Percentiles rank a stretch among this genome's conserved stretches.
These are phyloP conservation scores for Unio delphinus DNA, from an alignment of 2,888 invertebrate species.

Conservation along the genomic window DNA sequence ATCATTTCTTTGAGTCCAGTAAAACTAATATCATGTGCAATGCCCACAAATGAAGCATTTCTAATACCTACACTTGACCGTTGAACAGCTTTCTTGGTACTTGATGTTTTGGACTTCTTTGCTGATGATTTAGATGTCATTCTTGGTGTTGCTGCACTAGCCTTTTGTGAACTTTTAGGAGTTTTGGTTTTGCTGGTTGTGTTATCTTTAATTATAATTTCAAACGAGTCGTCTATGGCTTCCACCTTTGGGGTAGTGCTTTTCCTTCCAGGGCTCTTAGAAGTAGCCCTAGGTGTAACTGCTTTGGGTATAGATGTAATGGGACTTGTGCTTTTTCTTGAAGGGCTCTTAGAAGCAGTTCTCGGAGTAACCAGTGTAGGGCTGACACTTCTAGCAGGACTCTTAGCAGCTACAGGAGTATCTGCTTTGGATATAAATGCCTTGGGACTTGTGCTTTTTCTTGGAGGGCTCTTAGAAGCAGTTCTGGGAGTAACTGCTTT, in stretches of 20 bases:
- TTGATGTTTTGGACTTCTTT: conserved; percentile 6
- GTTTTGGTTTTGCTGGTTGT: background rate
- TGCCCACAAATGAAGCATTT: background rate
- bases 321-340: background rate
- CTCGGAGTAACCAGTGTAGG: background rate
- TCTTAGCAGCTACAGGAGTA: conserved; percentile 4
- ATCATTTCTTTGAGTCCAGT: conserved; percentile 45
- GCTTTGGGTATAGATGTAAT: conserved; percentile 3
- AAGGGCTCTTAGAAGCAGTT: background rate
- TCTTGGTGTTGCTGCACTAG: background rate
- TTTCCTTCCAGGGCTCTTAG: background rate
- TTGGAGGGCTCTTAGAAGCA: background rate
- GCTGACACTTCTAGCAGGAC: too few species aligned
- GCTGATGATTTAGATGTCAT: conserved; percentile 21
- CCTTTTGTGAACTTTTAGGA: background rate
- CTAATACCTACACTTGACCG: background rate
- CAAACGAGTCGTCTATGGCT: background rate
- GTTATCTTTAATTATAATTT: too few species aligned
- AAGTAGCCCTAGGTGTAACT: conserved; percentile 6
- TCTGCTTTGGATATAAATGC: conserved; percentile 4
- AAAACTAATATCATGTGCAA: conserved; percentile 30
- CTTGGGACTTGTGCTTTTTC: background rate
- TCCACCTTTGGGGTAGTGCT: background rate
- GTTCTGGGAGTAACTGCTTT: background rate
- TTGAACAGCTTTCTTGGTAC: background rate